Evolutionary conservation across 2,888 invertebrate genomes (phyloP), one percentile per base, ranked within the genome.

Genomic region (Cerceris ruficornis): DNA sequence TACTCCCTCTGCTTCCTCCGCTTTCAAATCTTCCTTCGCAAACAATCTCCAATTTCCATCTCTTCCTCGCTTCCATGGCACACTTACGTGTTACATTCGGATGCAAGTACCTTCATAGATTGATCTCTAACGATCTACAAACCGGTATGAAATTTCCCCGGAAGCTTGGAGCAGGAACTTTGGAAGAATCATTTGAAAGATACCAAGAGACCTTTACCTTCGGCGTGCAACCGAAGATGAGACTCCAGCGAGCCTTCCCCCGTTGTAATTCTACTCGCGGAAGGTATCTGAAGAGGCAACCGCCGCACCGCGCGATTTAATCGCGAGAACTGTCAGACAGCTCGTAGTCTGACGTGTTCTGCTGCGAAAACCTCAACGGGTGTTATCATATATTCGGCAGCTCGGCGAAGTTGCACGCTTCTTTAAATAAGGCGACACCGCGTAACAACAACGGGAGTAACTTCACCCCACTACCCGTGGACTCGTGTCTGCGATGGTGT

Each of bases 381-480:
- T 59, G 58, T 68, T 52, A 54, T 68, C 71, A 52, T 28, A 42
- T 59, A 62, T 54, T 54, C 52, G 15, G 15, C 62, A 46, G 11
- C 49, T 13, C 50, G 42, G n/a, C 13, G 41, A 72, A 28, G 9
- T 69, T 46, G 59, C 49, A 49, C 70, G 14, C 60, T 75, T 46
- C 61, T 66, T 68, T 66, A 75, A 73, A 77, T 67, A 64, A 69
- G 49, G 61, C 49, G 41, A 41, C 42, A 42, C 59, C 8, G 43
- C 52, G 57, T 49, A 69, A 72, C 52, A 69, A 71, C 57, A 71
- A 65, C 11, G 11, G 46, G 43, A 49, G 8, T 17, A 41, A 64
- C 7, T 15, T 57, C 64, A 55, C 69, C 69, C 77, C 74, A 69
- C 69, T 68, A 77, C 65, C 42, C 13, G 55, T 28, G 13, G 7